Base-by-base conservation (phyloP, 2,113 vertebrate species). In the Chloroceryle aenea region DNA sequence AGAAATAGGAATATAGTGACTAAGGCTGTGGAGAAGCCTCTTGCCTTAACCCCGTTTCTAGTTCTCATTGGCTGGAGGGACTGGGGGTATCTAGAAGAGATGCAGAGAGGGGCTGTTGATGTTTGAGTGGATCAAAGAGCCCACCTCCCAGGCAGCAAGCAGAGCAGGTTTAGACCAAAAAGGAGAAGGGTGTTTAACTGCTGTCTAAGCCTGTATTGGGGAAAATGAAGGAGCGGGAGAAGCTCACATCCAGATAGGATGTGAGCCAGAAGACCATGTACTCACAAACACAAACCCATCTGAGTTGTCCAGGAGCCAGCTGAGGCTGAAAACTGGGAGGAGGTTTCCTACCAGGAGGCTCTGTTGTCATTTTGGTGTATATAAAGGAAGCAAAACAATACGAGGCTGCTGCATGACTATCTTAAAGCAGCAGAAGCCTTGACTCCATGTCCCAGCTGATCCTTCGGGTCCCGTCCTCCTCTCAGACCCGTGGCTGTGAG, bases 331-430 rank as follows among this genome's bases (percentile, higher is more conserved):
- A 91, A 27, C 26, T 7, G 72, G 61, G 42, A 90, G 36, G 59
- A 74, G 52, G 23, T 85, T 93, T 93, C 42, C 64, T 73, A 69
- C 45, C 53, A 53, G 17, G 89, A 59, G 75, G 71, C 67, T 85
- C 43, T 34, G 26, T 75, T 7, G 1, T 78, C 22, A 3, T 50
- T 95, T 89, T 32, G 26, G 7, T 34, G 16, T 61, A 34, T 27
- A 61, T 8, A 89, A 61, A 90, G 45, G 20, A 56, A 73, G 29
- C 42, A 76, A 90, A 89, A 74, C 53, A 77, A 23, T 32, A 53
- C 15, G 20, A 48, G 48, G 63, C 25, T 88, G 34, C 47, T 38
- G 5, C 50, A 48, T 48, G 38, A 16, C 42, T 72, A 23, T 72
- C 11, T 29, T 64, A 29, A 50, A 85, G 66, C 52, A 61, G 38